phyloP scores from a whole-genome alignment of 1,140 invertebrate genomes.

The Hirudo medicinalis region DNA sequence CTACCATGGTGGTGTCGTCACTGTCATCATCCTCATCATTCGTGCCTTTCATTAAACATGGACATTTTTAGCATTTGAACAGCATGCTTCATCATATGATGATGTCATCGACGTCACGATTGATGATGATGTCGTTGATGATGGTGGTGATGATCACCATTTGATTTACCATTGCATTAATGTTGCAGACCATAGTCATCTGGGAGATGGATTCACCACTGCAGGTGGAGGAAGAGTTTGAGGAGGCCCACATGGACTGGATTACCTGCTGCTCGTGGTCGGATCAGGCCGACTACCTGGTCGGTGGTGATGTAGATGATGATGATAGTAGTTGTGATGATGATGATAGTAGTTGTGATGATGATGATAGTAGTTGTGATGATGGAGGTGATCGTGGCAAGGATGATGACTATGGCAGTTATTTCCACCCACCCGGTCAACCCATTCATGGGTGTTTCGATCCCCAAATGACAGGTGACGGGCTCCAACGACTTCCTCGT shows the following conservation, averaged over 20 bases:
- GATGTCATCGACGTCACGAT: no score
- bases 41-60: no score
- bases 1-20: no score
- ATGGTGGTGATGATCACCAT: no score
- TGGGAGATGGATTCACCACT: neutral
- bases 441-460: neutral
- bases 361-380: no score
- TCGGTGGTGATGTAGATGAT: conserved; percentile 24
- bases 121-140: no score
- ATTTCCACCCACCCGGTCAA: neutral
- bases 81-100: no score
- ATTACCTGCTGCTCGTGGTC: conserved; percentile 37
- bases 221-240: neutral
- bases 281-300: conserved; percentile 32
- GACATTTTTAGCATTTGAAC: no score
- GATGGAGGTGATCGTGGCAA: neutral
- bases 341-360: no score
- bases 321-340: conserved; percentile 18
- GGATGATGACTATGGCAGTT: neutral
- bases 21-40: no score
- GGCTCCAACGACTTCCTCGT: conserved; percentile 37
- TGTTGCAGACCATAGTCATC: neutral
- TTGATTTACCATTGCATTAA: neutral
- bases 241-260: conserved; percentile 36
- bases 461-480: conserved; percentile 28